Evolutionary conservation across 1,140 invertebrate genomes (phyloP).

Genomic region (Calliphora vicina): DNA sequence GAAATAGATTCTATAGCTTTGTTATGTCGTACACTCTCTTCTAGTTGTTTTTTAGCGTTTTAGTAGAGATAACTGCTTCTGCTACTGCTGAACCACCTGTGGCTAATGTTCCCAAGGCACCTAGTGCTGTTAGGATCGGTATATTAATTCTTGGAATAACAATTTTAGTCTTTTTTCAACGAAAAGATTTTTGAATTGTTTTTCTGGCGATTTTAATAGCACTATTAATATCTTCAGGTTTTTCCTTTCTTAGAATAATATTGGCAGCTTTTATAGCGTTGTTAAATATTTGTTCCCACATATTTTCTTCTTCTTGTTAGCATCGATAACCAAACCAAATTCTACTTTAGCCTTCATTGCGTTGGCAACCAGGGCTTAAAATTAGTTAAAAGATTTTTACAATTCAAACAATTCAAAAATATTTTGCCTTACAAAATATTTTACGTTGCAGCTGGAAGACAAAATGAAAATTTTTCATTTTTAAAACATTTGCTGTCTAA

Average conservation of each 20-base stretch:
- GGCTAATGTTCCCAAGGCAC: constrained; percentile 43
- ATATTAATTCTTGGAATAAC: constrained; percentile 55
- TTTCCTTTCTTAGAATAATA: constrained; percentile 21
- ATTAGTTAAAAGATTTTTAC: too few relatives aligned
- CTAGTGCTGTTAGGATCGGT: constrained; percentile 59
- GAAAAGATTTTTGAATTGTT: constrained; percentile 38
- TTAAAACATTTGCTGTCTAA: too few relatives aligned
- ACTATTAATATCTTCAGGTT: constrained; percentile 20
- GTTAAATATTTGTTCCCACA: constrained; percentile 10
- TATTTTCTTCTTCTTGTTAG: constrained; percentile 2
- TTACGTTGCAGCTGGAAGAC: too few relatives aligned
- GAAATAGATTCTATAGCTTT: constrained; percentile 51
- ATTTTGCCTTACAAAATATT: too few relatives aligned
- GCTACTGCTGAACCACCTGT: constrained; percentile 45
- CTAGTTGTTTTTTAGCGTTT: constrained; percentile 47
- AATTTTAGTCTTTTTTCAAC: constrained; percentile 39
- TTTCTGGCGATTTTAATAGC: constrained; percentile 39
- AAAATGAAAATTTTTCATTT: too few relatives aligned
- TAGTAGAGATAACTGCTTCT: constrained; percentile 47
- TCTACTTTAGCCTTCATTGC: constrained; percentile 42
- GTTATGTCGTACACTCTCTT: constrained; percentile 50
- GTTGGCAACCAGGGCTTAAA: too few relatives aligned
- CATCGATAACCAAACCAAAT: constrained; percentile 40
- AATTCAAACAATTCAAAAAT: too few relatives aligned
- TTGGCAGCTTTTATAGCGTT: not conserved